Percentiles rank a stretch among this genome's conserved stretches.
Evolutionary conservation across 2,113 vertebrate species (phyloP).

Genomic region (Ictalurus punctatus): DNA sequence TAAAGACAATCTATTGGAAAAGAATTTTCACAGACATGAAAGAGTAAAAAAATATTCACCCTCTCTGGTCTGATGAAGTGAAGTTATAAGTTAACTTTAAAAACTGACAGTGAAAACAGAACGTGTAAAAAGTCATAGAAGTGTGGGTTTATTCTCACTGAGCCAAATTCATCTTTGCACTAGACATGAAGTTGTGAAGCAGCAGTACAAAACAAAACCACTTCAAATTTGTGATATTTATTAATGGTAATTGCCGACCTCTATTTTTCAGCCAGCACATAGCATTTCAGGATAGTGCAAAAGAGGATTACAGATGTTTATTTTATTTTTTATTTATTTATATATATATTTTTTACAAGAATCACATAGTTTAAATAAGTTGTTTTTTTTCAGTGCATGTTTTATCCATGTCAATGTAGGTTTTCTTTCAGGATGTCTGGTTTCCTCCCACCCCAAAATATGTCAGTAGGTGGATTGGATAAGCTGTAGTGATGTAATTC

Average conservation of each 20-base stretch:
- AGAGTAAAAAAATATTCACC: background rate
- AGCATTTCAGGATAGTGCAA: background rate
- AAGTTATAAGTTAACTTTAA: background rate
- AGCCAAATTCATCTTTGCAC: background rate
- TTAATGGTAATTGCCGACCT: background rate
- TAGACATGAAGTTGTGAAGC: background rate
- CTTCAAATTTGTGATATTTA: background rate
- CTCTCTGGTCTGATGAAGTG: background rate
- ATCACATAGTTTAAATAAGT: background rate
- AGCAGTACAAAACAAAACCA: background rate
- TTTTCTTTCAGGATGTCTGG: background rate
- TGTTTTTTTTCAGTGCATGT: background rate
- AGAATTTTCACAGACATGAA: background rate
- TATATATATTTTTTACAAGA: too few species aligned
- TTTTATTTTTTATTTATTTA: too few species aligned
- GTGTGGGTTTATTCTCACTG: background rate
- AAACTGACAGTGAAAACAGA: background rate
- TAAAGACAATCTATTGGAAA: background rate
- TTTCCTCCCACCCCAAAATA: background rate
- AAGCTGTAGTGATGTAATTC: background rate
- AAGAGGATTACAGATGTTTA: background rate
- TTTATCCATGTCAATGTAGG: background rate
- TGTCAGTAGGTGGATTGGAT: background rate
- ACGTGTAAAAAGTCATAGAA: background rate
- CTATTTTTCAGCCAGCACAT: background rate